Evolutionary conservation across 2,797 vertebrate species (phyloP), one percentile per base, ranked within the genome.

Genomic region (Melanogrammus aeglefinus): DNA sequence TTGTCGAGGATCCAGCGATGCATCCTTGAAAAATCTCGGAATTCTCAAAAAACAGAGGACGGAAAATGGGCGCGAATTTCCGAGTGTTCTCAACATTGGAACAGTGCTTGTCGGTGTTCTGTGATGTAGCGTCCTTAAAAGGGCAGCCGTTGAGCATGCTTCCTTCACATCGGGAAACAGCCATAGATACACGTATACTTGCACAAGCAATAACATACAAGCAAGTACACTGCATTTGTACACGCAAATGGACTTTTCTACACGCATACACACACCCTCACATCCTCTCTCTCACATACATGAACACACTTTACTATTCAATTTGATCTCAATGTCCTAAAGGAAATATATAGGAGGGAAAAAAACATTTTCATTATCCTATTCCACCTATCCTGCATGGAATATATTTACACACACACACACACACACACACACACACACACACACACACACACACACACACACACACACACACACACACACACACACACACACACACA

Each of bases 391-490:
- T 63, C n/a, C 57, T 63, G 57, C 81, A 77, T 73, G 21, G 10
- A 70, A 36, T 71, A 36, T 76, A 29, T 76, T 70, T 57, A 31
- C 31, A n/a, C n/a, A n/a, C n/a, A n/a, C 31, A 1, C 31, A 1
- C 41, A 73, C 24, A 77, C 41, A 73, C 71, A 77, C 63, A 57
- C 31, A 77, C 73, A 78, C 77, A 80, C 76, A 83, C 71, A 79
- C 79, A 82, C 75, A 44, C 75, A 77, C 77, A 80, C 77, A 66
- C 81, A 38, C 77, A 31, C 77, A 69, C 81, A 75, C 81, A 79
- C 69, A 77, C 82, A 81, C 88, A 88, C 31, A 31, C 31, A 31
- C 31, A 31, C 31, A 35, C 35, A 35, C 35, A 35, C 35, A 35
- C 35, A 70, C 35, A 69, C 57, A 77, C 41, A 73, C 24, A 77